Evolutionary conservation across 1,140 invertebrate species (phyloP).

Genomic region (Hylyphantes graminicola): DNA sequence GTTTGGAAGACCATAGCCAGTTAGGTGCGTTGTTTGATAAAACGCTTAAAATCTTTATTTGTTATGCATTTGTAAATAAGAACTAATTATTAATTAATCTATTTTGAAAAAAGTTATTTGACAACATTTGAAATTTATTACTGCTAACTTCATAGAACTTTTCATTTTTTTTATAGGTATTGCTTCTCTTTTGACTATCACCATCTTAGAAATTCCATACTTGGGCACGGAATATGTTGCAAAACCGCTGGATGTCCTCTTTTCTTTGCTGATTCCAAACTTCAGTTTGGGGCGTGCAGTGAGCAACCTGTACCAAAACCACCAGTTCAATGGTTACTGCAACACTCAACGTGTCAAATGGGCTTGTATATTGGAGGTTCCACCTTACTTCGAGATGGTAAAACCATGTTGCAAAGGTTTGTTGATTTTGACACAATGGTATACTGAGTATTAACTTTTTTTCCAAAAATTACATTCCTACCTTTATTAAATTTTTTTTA

Average conservation of each 20-base stretch:
- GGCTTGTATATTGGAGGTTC: constrained; percentile 49
- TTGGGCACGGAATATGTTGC: constrained; percentile 73
- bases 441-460: background rate
- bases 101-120: no score
- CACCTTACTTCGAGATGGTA: constrained; percentile 50
- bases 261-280: constrained; percentile 77
- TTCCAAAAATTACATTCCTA: background rate
- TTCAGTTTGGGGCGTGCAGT: constrained; percentile 76
- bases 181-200: constrained; percentile 76
- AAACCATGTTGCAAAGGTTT: constrained; percentile 67
- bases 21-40: no score
- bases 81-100: no score
- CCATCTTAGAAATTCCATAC: constrained; percentile 74
- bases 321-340: constrained; percentile 59
- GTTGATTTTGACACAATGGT: constrained; percentile 16
- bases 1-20: no score
- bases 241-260: constrained; percentile 74
- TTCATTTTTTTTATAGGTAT: constrained; percentile 69
- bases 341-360: background rate
- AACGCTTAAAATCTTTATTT: no score
- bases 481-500: constrained; percentile 45
- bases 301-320: constrained; percentile 71
- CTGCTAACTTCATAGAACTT: no score
- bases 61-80: no score
- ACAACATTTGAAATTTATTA: no score